These are phyloP conservation scores for Hemiprocne comata DNA, from an alignment of 2,113 vertebrate genomes.

Conservation along the genomic window DNA sequence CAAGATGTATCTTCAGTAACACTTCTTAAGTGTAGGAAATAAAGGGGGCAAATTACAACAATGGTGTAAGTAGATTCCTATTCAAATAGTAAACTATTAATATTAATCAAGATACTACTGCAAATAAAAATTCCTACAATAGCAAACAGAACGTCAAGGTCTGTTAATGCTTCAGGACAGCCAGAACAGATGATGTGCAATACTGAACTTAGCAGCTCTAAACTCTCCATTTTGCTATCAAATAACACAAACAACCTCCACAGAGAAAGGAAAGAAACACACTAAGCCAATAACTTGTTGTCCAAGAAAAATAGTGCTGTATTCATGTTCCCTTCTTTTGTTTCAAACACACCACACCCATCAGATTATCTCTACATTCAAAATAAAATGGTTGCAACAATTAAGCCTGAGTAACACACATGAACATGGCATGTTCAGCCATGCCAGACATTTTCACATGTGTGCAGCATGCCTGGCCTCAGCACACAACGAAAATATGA, in stretches of 20 bases:
- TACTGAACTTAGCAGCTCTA: not conserved
- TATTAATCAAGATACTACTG: not conserved
- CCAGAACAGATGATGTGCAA: not conserved
- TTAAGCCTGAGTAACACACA: not conserved
- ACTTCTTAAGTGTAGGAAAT: not conserved
- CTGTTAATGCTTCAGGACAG: not conserved
- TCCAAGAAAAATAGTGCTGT: not conserved
- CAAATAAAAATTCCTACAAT: not conserved
- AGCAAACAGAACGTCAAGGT: not conserved
- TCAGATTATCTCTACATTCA: not conserved
- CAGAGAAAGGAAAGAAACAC: not conserved
- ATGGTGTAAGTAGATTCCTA: not conserved
- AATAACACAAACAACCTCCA: not conserved
- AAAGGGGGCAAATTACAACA: not conserved
- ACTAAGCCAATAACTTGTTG: not conserved
- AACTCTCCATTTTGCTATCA: not conserved
- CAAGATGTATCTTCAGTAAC: not conserved
- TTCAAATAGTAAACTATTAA: not conserved
- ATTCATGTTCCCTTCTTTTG: not conserved
- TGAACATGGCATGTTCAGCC: not conserved
- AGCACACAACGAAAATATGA: not conserved
- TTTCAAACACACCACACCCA: not conserved
- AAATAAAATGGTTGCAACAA: not conserved
- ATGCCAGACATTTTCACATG: not conserved
- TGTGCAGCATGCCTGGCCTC: rapidly evolving